Evolutionary conservation across 2,888 invertebrate species (phyloP).

Genomic region (Trissonchulus sp.): DNA sequence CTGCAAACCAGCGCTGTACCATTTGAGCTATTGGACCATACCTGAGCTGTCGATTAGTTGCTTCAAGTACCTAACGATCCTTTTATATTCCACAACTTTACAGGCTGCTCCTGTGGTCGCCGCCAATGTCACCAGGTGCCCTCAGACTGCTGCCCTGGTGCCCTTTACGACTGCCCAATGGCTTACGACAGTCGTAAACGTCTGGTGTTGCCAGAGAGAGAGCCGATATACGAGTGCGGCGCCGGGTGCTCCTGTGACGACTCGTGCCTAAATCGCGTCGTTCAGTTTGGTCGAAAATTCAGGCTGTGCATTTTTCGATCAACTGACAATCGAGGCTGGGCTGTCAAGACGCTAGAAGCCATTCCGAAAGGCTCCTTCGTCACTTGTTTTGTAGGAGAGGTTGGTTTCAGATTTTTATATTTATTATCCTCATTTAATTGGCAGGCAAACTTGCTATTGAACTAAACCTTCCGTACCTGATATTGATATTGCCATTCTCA

Average conservation of each 20-base stretch:
- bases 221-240: slow-evolving; percentile 88
- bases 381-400: slow-evolving; percentile 87
- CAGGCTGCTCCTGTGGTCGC: not conserved
- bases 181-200: slow-evolving; percentile 66
- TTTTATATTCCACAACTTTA: no score
- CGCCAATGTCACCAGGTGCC: not conserved
- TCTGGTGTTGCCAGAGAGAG: slow-evolving; percentile 67
- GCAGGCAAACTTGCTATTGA: no score
- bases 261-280: slow-evolving; percentile 77
- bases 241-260: slow-evolving; percentile 70
- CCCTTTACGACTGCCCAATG: no score
- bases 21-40: no score
- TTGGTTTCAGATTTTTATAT: no score
- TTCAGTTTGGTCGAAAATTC: slow-evolving; percentile 67
- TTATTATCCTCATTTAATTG: no score
- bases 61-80: no score
- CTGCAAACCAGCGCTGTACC: no score
- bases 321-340: slow-evolving; percentile 84
- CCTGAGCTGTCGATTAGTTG: no score
- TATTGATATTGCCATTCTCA: no score
- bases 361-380: slow-evolving; percentile 72
- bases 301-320: slow-evolving; percentile 78
- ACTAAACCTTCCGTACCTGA: no score
- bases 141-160: slow-evolving; percentile 44
- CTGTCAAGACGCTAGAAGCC: slow-evolving; percentile 69